Evolutionary conservation across 2,888 invertebrate genomes (phyloP).

Genomic region (Phorcus lineatus): DNA sequence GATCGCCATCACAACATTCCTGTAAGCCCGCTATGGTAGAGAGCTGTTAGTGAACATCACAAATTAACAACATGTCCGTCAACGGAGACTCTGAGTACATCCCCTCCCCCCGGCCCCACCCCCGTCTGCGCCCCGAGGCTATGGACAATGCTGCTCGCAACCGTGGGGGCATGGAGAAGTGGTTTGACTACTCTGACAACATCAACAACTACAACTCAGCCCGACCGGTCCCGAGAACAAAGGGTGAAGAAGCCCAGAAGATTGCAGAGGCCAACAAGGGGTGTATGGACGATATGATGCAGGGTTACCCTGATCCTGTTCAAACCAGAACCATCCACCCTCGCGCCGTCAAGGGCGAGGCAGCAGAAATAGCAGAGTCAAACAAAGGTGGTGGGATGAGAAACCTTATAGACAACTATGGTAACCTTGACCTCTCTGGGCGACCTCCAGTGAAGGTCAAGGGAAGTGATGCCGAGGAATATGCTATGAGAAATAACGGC

Average conservation of each 20-base stretch:
- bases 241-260: conserved; percentile 51
- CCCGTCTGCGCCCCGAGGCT: conserved; percentile 60
- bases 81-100: conserved; percentile 54
- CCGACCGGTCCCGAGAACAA: conserved; percentile 51
- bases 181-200: conserved; percentile 57
- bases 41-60: no score
- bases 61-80: conserved; percentile 25
- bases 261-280: conserved; percentile 63
- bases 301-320: conserved; percentile 64
- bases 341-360: conserved; percentile 58
- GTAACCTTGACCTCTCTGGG: conserved; percentile 50
- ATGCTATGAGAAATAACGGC: conserved; percentile 65
- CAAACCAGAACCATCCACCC: conserved; percentile 56
- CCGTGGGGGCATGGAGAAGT: conserved; percentile 43
- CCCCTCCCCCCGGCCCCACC: conserved; percentile 56
- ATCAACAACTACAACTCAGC: conserved; percentile 52
- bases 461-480: conserved; percentile 61
- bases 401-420: conserved; percentile 65
- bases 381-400: conserved; percentile 66
- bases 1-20: no score
- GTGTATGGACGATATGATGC: conserved; percentile 61
- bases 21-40: no score
- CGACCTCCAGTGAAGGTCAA: conserved; percentile 59
- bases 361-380: conserved; percentile 53
- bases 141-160: conserved; percentile 55